phyloP scores from a whole-genome alignment of 1,140 invertebrate species.

The Arctopsyche grandis region DNA sequence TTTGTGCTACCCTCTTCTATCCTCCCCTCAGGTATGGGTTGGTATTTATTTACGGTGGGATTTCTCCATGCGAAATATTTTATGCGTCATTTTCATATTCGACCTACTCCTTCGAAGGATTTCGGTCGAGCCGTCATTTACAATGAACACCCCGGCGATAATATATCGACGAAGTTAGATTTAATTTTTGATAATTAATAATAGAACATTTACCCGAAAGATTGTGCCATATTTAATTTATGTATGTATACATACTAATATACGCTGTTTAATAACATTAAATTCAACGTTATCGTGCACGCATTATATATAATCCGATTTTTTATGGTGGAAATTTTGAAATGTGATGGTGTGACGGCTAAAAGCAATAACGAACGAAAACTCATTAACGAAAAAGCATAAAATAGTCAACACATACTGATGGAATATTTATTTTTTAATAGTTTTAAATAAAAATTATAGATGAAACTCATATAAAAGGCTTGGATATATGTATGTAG shows the following conservation, averaged over 20 bases:
- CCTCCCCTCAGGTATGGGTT: no score
- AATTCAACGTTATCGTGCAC: no score
- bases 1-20: not conserved
- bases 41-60: not conserved
- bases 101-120: not conserved
- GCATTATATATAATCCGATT: no score
- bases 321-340: constrained; percentile 6
- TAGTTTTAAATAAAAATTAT: no score
- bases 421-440: no score
- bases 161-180: not conserved
- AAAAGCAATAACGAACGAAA: constrained; percentile 12
- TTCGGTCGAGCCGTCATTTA: constrained; percentile 7
- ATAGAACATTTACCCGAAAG: not conserved
- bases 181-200: not conserved
- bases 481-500: no score
- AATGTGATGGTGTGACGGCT: not conserved
- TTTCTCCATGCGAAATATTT: constrained; percentile 12
- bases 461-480: no score
- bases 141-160: not conserved
- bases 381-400: constrained; percentile 17
- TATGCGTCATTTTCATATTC: not conserved
- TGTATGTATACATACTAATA: no score
- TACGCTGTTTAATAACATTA: no score
- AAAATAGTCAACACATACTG: not conserved
- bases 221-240: no score